Base-by-base conservation (phyloP, 2,113 vertebrate species). In the Sander vitreus region DNA sequence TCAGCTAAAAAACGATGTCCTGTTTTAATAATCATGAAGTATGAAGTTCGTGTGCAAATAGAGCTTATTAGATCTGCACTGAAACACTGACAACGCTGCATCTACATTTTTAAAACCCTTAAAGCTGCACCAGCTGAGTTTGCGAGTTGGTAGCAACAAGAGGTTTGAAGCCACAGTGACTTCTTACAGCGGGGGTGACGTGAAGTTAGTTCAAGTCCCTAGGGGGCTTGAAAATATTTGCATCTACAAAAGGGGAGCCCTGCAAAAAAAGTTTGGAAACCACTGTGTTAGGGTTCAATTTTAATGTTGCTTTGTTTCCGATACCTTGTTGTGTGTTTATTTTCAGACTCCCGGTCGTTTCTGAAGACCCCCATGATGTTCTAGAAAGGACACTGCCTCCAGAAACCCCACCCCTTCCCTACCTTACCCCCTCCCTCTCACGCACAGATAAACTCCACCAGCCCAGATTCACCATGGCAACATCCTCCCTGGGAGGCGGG, bases 351-450 rank as follows among this genome's bases (percentile, higher is more conserved):
- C 19, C 90, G 90, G 71, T 58, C 91, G 13, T 94, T 93, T 73
- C 89, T 94, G 79, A 94, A 94, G 87, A 92, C 87, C 43, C 87
- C 87, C 65, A 87, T 94, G 89, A 93, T 92, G 93, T 94, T 94
- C 89, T 94, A 93, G 81, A 81, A n/a, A 39, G 58, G 71, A 57
- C 74, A 57, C 57, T 66, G 6, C 63, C 81, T 71, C 62, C 67
- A 51, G 54, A 54, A 63, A 10, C 74, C 65, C 48, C 50, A 0
- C 63, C 59, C 4, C 21, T 1, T 30, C 45, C 13, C 45, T 12
- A 8, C 11, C 12, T 4, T 21, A 2, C 33, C 12, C 25, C 10
- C 45, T 19, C 51, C 85, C 69, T 10, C 39, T 43, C 39, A 43
- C 2, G 69, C 77, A 84, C 81, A 88, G 83, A 86, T 60, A 51